phyloP scores from a whole-genome alignment of 2,113 vertebrate species.

The Aythya baeri region DNA sequence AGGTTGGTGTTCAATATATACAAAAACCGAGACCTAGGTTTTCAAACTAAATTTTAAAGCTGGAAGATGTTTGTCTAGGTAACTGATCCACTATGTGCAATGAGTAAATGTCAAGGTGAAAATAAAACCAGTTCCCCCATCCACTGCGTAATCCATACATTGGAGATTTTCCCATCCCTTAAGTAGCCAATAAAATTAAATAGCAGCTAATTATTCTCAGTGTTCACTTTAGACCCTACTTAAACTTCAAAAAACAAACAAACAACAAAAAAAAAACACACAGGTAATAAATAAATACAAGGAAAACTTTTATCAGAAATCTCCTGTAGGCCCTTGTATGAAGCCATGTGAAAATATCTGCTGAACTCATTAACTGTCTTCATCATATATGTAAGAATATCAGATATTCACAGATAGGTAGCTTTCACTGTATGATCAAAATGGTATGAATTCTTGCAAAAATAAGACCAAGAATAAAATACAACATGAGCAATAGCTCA shows the following conservation, averaged over 20 bases:
- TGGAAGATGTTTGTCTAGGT: constrained; percentile 42
- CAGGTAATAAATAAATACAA: background rate
- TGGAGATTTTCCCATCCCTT: constrained; percentile 15
- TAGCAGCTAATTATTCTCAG: background rate
- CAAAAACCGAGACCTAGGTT: constrained; percentile 16
- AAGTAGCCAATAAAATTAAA: constrained; percentile 36
- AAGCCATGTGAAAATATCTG: background rate
- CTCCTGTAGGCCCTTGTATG: background rate
- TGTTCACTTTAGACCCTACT: background rate
- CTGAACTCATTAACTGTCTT: background rate
- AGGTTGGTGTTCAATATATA: background rate
- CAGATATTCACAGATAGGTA: background rate
- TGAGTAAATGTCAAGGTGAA: constrained; percentile 51
- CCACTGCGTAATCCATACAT: constrained; percentile 39
- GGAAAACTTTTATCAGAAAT: background rate
- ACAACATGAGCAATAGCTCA: background rate
- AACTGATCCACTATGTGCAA: background rate
- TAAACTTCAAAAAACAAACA: background rate
- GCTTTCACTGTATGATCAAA: background rate
- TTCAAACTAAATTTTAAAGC: constrained; percentile 37
- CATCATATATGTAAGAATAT: background rate
- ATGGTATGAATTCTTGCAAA: background rate
- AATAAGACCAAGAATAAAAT: background rate
- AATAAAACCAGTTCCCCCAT: constrained; percentile 36
- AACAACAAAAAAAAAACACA: background rate